phyloP scores from a whole-genome alignment of 2,888 invertebrate genomes.

The Pinctada fucata region DNA sequence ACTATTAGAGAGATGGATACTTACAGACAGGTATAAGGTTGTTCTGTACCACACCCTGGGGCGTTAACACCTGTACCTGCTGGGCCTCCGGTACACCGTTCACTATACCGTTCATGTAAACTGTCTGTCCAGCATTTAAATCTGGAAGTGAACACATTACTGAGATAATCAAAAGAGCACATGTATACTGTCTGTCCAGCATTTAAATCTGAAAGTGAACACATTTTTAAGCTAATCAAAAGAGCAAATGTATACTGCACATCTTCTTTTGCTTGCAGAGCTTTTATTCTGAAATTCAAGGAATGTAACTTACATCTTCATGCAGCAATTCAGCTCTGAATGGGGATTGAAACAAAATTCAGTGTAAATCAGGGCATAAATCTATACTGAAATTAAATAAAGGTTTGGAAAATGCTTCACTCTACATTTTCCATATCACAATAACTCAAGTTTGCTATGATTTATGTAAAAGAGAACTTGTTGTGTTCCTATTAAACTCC shows the following conservation, averaged over 20 bases:
- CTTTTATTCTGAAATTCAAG: too few relatives aligned
- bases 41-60: conserved; percentile 62
- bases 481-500: too few relatives aligned
- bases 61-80: conserved; percentile 42
- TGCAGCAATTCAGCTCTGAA: too few relatives aligned
- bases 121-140: conserved; percentile 42
- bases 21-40: conserved; percentile 71
- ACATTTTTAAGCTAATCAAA: not conserved
- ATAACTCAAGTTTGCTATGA: too few relatives aligned
- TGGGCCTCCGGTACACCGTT: conserved; percentile 58
- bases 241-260: conserved; percentile 55
- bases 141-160: not conserved
- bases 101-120: conserved; percentile 60
- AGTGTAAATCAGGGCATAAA: too few relatives aligned
- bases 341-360: too few relatives aligned
- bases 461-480: too few relatives aligned
- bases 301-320: too few relatives aligned
- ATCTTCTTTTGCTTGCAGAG: conserved; percentile 10
- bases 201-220: not conserved
- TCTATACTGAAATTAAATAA: too few relatives aligned
- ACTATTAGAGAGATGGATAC: conserved; percentile 35
- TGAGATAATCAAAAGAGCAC: conserved; percentile 32
- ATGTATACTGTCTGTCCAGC: conserved; percentile 54
- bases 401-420: too few relatives aligned
- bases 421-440: too few relatives aligned